Conservation (phyloP, 2,888 invertebrate species). For the Dimorphilus gyrociliatus region DNA sequence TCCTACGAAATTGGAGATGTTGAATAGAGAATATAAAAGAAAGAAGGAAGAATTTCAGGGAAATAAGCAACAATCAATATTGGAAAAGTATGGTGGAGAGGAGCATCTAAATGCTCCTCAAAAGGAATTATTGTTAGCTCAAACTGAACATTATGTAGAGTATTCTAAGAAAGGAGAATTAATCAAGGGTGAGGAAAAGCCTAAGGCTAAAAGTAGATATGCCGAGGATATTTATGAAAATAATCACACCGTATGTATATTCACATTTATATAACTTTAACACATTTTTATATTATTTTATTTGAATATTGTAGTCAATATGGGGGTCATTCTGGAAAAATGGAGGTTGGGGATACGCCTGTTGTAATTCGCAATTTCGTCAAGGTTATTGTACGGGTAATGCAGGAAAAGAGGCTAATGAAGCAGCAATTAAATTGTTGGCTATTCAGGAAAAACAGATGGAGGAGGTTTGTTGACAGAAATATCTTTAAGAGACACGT, state of each 20-base stretch:
- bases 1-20: conserved; percentile 82
- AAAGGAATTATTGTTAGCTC: conserved; percentile 69
- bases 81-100: conserved; percentile 85
- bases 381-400: conserved; percentile 36
- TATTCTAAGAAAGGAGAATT: conserved; percentile 79
- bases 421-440: conserved; percentile 10
- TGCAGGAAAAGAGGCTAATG: conserved; percentile 42
- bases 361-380: conserved; percentile 72
- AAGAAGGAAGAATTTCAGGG: conserved; percentile 78
- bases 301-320: conserved; percentile 31
- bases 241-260: conserved; percentile 59
- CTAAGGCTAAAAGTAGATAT: conserved; percentile 65
- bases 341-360: conserved; percentile 87
- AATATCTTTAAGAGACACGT: no score
- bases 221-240: conserved; percentile 81
- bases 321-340: conserved; percentile 92
- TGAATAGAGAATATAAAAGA: conserved; percentile 72
- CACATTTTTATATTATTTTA: background rate
- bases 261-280: background rate
- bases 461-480: no score
- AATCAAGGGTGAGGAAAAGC: conserved; percentile 64
- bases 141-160: conserved; percentile 86
- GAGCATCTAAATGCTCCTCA: conserved; percentile 71
- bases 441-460: background rate
- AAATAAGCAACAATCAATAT: conserved; percentile 58